Percentiles rank a stretch among this genome's conserved stretches.
phyloP scores from a whole-genome alignment of 2,113 vertebrate genomes.

The Cyanocitta stelleri region DNA sequence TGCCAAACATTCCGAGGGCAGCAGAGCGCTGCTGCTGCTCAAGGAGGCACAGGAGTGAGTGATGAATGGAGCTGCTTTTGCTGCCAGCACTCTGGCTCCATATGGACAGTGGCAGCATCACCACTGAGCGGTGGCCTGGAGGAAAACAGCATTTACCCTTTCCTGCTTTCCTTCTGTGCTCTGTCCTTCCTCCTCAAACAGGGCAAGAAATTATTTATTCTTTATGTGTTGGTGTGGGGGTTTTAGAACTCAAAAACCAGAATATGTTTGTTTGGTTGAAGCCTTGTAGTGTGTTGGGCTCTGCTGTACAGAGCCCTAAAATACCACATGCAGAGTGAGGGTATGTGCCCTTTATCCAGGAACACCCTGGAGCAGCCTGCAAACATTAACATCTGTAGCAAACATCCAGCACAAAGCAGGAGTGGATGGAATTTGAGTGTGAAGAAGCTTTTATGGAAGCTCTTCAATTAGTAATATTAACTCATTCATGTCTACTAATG shows the following conservation, averaged over 20 bases:
- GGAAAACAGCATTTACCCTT: neutral
- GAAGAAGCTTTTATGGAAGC: neutral
- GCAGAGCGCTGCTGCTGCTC: neutral
- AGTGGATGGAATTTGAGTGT: neutral
- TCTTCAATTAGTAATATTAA: neutral
- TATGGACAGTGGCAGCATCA: neutral
- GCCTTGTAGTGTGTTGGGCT: neutral
- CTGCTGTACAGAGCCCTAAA: neutral
- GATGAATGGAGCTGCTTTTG: neutral
- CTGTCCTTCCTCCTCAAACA: neutral
- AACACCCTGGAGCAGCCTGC: neutral
- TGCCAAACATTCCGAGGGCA: constrained; percentile 23
- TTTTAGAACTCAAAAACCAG: neutral
- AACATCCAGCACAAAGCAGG: neutral
- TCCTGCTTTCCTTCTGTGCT: neutral
- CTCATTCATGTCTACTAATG: neutral
- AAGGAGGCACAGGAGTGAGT: neutral
- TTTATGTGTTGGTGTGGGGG: neutral
- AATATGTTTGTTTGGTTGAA: neutral
- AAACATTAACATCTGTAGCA: neutral
- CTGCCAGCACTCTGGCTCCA: constrained; percentile 8
- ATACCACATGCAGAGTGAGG: neutral
- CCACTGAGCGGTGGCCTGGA: neutral
- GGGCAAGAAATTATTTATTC: neutral
- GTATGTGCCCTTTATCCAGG: neutral